Conservation (phyloP, 1,140 invertebrate genomes). For the Dolichoris vasculosae region DNA sequence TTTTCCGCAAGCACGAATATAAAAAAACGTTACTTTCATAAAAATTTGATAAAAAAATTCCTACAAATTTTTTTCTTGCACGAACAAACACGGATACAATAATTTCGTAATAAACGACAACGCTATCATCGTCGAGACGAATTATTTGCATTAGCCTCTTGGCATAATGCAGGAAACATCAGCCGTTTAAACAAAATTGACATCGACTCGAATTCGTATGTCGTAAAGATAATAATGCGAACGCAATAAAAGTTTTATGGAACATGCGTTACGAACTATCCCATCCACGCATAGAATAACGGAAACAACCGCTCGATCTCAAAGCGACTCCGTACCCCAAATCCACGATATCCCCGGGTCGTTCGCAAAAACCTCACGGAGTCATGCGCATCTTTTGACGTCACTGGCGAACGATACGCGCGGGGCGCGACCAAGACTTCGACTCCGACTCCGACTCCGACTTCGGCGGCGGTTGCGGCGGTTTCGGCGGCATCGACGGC, state of each 20-base stretch:
- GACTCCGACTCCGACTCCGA: not conserved
- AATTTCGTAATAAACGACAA: not conserved
- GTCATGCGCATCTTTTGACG: conserved; percentile 59
- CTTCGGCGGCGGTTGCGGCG: not conserved
- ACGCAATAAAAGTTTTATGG: not conserved
- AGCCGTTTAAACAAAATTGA: not conserved
- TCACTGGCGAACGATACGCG: conserved; percentile 68
- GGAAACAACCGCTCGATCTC: too few species aligned
- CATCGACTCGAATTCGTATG: not conserved
- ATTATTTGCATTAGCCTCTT: not conserved
- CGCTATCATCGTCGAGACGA: not conserved
- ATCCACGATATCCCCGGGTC: too few species aligned
- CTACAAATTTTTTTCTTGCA: too few species aligned
- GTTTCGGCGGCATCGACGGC: not conserved
- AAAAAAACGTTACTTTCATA: too few species aligned
- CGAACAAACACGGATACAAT: too few species aligned
- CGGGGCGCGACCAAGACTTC: not conserved
- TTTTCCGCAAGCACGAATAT: too few species aligned
- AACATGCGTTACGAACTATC: not conserved
- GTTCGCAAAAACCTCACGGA: not conserved
- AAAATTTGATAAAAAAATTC: too few species aligned
- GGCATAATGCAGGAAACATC: not conserved
- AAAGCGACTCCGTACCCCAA: too few species aligned
- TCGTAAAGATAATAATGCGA: not conserved
- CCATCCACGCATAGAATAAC: not conserved